phyloP scores from a whole-genome alignment of 2,113 vertebrate genomes.

The Notiomystis cincta region DNA sequence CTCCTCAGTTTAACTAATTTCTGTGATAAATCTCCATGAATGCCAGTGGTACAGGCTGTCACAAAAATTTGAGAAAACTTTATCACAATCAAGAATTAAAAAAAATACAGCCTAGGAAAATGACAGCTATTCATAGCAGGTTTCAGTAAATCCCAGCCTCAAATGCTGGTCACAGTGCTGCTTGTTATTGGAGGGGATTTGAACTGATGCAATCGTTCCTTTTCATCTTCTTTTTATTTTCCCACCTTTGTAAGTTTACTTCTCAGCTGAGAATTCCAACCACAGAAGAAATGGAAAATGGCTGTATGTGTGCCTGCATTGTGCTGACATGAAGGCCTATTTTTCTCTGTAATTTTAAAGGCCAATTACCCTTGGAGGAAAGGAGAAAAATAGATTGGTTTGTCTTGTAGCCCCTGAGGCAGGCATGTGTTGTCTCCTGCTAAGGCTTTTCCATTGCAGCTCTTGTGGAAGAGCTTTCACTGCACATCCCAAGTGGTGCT shows the following conservation, averaged over 20 bases:
- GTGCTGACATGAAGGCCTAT: constrained; percentile 26
- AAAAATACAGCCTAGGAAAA: neutral
- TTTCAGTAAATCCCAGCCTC: neutral
- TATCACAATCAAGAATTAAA: neutral
- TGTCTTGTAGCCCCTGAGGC: constrained; percentile 65
- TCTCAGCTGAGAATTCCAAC: constrained; percentile 44
- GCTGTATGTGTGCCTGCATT: neutral
- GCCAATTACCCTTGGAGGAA: constrained; percentile 68
- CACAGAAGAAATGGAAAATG: constrained; percentile 36
- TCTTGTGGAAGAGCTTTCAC: constrained; percentile 33
- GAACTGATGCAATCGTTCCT: constrained; percentile 24
- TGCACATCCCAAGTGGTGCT: neutral
- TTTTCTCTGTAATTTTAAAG: constrained; percentile 62
- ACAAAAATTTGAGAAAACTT: neutral
- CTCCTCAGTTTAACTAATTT: neutral
- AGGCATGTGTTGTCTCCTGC: constrained; percentile 47
- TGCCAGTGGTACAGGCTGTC: neutral
- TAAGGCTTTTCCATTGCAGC: constrained; percentile 3
- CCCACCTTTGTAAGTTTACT: constrained; percentile 26
- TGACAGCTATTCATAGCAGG: neutral
- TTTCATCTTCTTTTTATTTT: constrained; percentile 35
- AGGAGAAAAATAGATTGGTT: constrained; percentile 62
- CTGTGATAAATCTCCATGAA: neutral
- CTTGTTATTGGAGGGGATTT: constrained; percentile 10
- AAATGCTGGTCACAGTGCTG: neutral